Conservation (phyloP, 2,888 invertebrate species). For the Cosmopolites sordidus region DNA sequence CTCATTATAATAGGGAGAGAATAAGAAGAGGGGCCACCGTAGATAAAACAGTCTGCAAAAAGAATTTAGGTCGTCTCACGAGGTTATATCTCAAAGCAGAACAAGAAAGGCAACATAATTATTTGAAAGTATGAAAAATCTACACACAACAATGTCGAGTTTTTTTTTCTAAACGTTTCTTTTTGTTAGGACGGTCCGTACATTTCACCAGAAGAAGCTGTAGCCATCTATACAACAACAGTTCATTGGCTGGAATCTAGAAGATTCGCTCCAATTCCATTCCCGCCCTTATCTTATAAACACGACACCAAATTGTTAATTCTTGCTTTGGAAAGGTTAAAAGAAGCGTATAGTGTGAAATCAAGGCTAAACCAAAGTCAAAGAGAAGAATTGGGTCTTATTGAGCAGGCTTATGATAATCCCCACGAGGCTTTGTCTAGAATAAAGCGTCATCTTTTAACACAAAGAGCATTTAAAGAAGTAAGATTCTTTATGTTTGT, state of each 20-base stretch:
- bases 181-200: slow-evolving; percentile 83
- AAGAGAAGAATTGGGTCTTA: slow-evolving; percentile 95
- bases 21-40: slow-evolving; percentile 99
- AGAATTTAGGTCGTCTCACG: slow-evolving; percentile 97
- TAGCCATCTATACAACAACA: slow-evolving; percentile 98
- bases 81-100: slow-evolving; percentile 95
- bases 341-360: slow-evolving; percentile 97
- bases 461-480: slow-evolving; percentile 98
- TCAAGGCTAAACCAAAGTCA: slow-evolving; percentile 97
- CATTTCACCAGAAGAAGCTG: slow-evolving; percentile 98
- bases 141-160: no score
- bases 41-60: slow-evolving; percentile 99
- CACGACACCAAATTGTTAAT: slow-evolving; percentile 99
- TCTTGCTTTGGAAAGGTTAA: slow-evolving; percentile 90
- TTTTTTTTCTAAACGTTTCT: background rate
- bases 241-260: slow-evolving; percentile 99
- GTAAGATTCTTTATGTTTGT: slow-evolving; percentile 47
- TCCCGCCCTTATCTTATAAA: slow-evolving; percentile 98
- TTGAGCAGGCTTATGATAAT: slow-evolving; percentile 99
- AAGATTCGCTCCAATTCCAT: slow-evolving; percentile 98
- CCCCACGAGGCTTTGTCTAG: slow-evolving; percentile 98
- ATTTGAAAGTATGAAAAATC: slow-evolving; percentile 62
- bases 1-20: slow-evolving; percentile 98
- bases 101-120: slow-evolving; percentile 98
- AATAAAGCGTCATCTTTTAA: slow-evolving; percentile 97